Percentiles rank a stretch among this genome's conserved stretches.
phyloP scores from a whole-genome alignment of 2,888 invertebrate genomes.

The Gymnosoma rotundatum region DNA sequence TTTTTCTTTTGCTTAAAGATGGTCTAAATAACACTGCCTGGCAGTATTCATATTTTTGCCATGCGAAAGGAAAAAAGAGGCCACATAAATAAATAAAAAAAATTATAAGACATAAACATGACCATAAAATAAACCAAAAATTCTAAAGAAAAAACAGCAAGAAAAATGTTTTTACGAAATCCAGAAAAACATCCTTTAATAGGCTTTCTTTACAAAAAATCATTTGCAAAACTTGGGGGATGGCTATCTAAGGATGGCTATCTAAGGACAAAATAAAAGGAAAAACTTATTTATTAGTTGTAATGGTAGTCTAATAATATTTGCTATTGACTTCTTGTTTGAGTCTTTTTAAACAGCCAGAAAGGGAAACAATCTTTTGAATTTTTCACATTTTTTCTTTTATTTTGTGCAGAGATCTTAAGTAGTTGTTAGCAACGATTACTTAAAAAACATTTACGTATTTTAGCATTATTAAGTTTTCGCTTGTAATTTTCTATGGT shows the following conservation, averaged over 20 bases:
- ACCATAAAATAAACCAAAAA: constrained; percentile 46
- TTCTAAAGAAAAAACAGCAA: not conserved
- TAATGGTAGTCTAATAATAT: constrained; percentile 21
- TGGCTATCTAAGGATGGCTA: constrained; percentile 49
- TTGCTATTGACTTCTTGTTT: not conserved
- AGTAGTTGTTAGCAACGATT: constrained; percentile 54
- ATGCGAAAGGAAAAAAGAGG: constrained; percentile 42
- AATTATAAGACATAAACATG: constrained; percentile 57
- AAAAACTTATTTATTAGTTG: constrained; percentile 10
- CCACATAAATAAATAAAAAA: constrained; percentile 66
- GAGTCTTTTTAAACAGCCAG: not conserved
- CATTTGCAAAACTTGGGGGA: constrained; percentile 1
- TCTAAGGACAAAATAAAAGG: constrained; percentile 35
- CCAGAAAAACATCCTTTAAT: constrained; percentile 64
- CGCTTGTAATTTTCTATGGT: constrained; percentile 52
- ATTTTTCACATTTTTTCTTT: not conserved
- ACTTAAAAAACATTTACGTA: constrained; percentile 12
- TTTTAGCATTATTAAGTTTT: constrained; percentile 59
- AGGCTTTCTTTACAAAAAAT: constrained; percentile 59
- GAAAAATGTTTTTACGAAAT: constrained; percentile 45
- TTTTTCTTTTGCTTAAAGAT: not conserved
- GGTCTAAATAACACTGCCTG: constrained; percentile 25
- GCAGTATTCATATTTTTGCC: constrained; percentile 41
- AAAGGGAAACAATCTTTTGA: constrained; percentile 1
- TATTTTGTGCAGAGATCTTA: not conserved